Evolutionary conservation across 2,113 vertebrate species (phyloP), one percentile per base, ranked within the genome.

Genomic region (Nycticorax nycticorax): DNA sequence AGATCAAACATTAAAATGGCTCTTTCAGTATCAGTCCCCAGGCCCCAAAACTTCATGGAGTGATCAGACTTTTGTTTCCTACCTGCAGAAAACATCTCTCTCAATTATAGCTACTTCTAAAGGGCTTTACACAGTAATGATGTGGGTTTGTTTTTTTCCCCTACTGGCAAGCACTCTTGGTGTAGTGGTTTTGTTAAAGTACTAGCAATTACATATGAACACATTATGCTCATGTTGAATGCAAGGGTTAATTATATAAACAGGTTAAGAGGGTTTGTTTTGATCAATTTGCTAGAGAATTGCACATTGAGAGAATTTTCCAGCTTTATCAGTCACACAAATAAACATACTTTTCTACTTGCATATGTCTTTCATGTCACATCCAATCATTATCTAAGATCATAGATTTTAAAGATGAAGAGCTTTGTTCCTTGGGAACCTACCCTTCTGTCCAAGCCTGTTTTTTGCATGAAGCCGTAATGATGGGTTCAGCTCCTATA

Each of bases 131-230:
- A 22, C 10, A 33, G 26, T 48, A 64, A 80, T 27, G 32, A 45
- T 37, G 32, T 4, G 16, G 7, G 7, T 6, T 43, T 21, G 39
- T 14, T 43, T 14, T 43, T 43, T 43, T 15, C 50, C 50, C 3
- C 23, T 24, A 9, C 17, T 1, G 1, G 1, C 3, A 73, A 39
- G 17, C 6, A 5, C 10, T 53, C 18, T 30, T n/a, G 17, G 9
- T 67, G 85, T 89, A 15, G 24, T n/a, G 32, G 9, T 37, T 93
- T 80, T 43, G 18, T 39, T 69, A 71, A 88, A 93, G 23, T 35
- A 23, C 14, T 10, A 57, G 19, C 12, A 95, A 35, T 45, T 41
- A 39, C 4, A 27, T 4, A 37, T 16, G 2, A 59, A 56, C 12
- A 2, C 4, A 43, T 81, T 30, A 43, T 33, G 12, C 2, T 59